Evolutionary conservation across 2,888 invertebrate genomes (phyloP).

Genomic region (Caradrina kadenii): DNA sequence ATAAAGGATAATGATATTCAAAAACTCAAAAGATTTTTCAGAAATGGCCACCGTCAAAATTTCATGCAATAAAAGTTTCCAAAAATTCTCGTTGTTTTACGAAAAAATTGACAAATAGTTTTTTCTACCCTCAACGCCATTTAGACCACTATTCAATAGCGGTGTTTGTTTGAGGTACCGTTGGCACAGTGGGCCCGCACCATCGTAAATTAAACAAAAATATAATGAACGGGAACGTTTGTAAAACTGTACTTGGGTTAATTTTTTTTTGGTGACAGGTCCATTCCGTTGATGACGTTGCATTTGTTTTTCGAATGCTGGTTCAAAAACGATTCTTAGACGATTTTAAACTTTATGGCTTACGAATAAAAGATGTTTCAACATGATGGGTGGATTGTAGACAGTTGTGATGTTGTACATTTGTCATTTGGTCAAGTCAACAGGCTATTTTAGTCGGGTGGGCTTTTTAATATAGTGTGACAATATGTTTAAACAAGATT

Average conservation of each 20-base stretch:
- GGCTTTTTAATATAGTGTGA: slow-evolving; percentile 58
- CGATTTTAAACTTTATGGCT: slow-evolving; percentile 22
- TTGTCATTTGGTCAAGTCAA: slow-evolving; percentile 70
- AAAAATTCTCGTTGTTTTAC: slow-evolving; percentile 78
- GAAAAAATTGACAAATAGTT: slow-evolving; percentile 76
- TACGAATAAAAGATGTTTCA: slow-evolving; percentile 5
- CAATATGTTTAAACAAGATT: slow-evolving; percentile 53
- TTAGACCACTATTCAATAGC: slow-evolving; percentile 74
- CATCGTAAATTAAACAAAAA: slow-evolving; percentile 83
- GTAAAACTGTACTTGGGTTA: slow-evolving; percentile 80
- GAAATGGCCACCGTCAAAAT: slow-evolving; percentile 82
- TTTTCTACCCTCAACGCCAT: slow-evolving; percentile 59
- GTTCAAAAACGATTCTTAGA: not conserved
- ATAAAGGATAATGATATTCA: slow-evolving; percentile 77
- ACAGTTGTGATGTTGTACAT: slow-evolving; percentile 53
- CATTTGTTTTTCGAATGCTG: slow-evolving; percentile 58
- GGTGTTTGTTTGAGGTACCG: slow-evolving; percentile 77
- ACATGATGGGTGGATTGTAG: not conserved
- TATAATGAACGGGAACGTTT: slow-evolving; percentile 86
- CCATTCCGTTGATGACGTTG: slow-evolving; percentile 70
- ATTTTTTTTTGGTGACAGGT: slow-evolving; percentile 70
- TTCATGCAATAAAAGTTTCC: slow-evolving; percentile 82
- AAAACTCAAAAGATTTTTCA: slow-evolving; percentile 74
- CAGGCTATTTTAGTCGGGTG: slow-evolving; percentile 65
- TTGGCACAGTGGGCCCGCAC: slow-evolving; percentile 82